Conservation (phyloP, 2,797 vertebrate genomes). For the Octomys mimax region DNA sequence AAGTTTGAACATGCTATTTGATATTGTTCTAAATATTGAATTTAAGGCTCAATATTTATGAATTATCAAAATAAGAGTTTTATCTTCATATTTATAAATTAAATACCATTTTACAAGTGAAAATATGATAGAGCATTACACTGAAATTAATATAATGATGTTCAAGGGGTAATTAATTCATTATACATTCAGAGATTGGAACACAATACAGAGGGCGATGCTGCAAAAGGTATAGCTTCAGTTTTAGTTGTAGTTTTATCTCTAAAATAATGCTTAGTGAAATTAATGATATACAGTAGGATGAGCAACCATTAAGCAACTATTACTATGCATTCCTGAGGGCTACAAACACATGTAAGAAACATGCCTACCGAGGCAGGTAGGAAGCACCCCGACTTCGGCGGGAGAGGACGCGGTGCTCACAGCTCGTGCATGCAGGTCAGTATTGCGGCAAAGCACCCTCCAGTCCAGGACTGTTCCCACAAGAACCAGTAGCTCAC, state of each 20-base stretch:
- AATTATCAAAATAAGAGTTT: conserved; percentile 63
- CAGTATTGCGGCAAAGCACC: background rate
- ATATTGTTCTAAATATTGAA: conserved; percentile 39
- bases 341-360: background rate
- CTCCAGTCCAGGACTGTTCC: background rate
- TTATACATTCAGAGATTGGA: background rate
- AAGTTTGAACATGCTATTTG: background rate
- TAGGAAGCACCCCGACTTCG: background rate
- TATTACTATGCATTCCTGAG: background rate
- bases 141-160: conserved; percentile 66
- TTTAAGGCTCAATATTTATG: conserved; percentile 46
- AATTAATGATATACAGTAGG: background rate
- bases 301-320: background rate
- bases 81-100: conserved; percentile 32
- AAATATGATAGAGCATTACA: conserved; percentile 67
- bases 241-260: background rate
- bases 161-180: background rate
- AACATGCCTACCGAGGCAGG: background rate
- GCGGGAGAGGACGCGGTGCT: background rate
- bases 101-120: conserved; percentile 65
- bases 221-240: background rate
- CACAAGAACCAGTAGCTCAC: background rate
- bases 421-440: background rate
- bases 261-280: background rate
- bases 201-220: background rate